phyloP scores from a whole-genome alignment of 2,797 vertebrate genomes.

The Chaenodraco wilsoni region DNA sequence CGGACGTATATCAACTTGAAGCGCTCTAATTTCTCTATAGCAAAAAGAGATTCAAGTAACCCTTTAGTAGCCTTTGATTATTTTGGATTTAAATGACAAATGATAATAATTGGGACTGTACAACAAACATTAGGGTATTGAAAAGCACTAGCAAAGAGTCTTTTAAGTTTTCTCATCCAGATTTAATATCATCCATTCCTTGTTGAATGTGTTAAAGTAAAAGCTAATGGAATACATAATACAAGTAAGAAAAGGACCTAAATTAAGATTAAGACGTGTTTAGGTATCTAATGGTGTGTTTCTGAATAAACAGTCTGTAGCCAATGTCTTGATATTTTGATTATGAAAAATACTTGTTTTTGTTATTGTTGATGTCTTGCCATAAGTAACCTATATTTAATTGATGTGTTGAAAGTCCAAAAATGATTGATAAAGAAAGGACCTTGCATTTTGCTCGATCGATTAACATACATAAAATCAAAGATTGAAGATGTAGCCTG shows the following conservation, averaged over 20 bases:
- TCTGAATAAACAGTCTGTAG: neutral
- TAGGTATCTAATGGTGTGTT: neutral
- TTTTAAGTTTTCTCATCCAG: neutral
- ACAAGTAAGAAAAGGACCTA: neutral
- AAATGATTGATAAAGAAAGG: neutral
- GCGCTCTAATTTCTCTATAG: neutral
- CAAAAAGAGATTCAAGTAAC: neutral
- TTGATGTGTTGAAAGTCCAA: neutral
- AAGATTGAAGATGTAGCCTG: neutral
- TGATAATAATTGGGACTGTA: neutral
- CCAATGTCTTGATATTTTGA: neutral
- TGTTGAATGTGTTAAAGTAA: neutral
- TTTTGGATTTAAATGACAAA: neutral
- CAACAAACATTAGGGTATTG: too few species aligned
- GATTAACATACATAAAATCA: neutral
- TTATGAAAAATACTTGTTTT: neutral
- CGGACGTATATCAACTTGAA: conserved; percentile 44
- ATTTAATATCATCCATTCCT: neutral
- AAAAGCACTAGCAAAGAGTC: neutral
- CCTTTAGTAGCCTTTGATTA: neutral
- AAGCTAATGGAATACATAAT: neutral
- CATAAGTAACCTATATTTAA: neutral
- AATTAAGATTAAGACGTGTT: neutral
- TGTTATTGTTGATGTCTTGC: conserved; percentile 6
- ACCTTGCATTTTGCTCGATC: too few species aligned